Percentiles rank a stretch among this genome's conserved stretches.
phyloP scores from a whole-genome alignment of 1,140 invertebrate genomes.

The Pectinophora gossypiella region DNA sequence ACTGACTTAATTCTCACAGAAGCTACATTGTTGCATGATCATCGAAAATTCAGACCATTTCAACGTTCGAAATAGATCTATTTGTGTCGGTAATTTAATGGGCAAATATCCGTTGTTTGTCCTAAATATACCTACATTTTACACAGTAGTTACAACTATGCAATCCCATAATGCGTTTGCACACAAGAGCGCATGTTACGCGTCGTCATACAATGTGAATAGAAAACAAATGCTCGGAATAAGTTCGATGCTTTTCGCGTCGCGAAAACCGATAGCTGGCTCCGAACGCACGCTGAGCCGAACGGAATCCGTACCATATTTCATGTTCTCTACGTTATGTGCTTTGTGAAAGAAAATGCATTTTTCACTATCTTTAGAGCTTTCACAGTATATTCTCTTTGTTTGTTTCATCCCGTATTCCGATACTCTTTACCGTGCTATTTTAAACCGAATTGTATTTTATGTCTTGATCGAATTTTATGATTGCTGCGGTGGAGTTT shows the following conservation, averaged over 20 bases:
- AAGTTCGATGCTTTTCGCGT: constrained; percentile 52
- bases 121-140: too few species aligned
- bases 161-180: background rate
- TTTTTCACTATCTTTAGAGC: constrained; percentile 68
- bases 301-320: constrained; percentile 67
- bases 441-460: background rate
- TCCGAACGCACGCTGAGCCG: constrained; percentile 56
- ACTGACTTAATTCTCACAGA: too few species aligned
- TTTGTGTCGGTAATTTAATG: too few species aligned
- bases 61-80: too few species aligned
- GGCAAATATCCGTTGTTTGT: too few species aligned
- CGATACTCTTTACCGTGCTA: constrained; percentile 16
- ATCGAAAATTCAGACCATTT: too few species aligned
- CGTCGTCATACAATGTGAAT: constrained; percentile 29
- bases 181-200: constrained; percentile 17
- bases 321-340: constrained; percentile 68
- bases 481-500: background rate
- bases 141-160: too few species aligned
- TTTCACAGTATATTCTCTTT: constrained; percentile 50
- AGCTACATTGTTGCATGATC: too few species aligned
- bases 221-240: constrained; percentile 51
- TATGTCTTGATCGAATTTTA: background rate
- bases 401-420: constrained; percentile 37
- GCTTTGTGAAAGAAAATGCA: constrained; percentile 72
- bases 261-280: constrained; percentile 58